Evolutionary conservation across 2,888 invertebrate genomes (phyloP).

Genomic region (Ophion obscuratus): DNA sequence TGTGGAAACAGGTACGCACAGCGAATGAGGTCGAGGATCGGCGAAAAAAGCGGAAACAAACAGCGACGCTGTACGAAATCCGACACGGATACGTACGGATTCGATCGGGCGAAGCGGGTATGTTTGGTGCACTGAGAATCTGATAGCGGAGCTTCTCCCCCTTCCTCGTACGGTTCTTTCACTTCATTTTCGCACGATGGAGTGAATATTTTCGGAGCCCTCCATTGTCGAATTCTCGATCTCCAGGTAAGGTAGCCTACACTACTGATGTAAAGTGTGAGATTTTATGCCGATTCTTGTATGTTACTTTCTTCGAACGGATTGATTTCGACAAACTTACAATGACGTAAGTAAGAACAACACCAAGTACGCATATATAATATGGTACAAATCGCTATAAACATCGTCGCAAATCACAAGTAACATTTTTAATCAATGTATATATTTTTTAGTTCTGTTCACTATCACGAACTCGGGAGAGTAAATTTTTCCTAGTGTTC

Average conservation of each 20-base stretch:
- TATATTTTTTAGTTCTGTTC: too few species aligned
- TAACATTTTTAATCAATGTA: too few species aligned
- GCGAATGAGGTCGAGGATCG: background rate
- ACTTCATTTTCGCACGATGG: background rate
- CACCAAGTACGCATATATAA: too few species aligned
- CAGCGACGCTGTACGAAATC: background rate
- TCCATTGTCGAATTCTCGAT: background rate
- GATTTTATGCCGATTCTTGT: background rate
- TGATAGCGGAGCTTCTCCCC: background rate
- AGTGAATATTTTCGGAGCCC: background rate
- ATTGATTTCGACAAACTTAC: too few species aligned
- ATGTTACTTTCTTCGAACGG: background rate
- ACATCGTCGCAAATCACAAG: too few species aligned
- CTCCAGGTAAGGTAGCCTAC: background rate
- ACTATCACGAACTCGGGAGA: too few species aligned
- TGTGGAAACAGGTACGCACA: background rate
- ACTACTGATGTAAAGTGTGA: background rate
- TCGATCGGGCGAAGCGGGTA: background rate
- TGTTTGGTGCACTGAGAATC: background rate
- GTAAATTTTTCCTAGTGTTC: too few species aligned
- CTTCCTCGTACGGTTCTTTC: background rate
- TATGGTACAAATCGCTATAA: too few species aligned
- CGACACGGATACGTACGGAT: background rate
- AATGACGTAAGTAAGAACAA: too few species aligned
- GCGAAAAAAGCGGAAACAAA: background rate